Percentiles rank a stretch among this genome's conserved stretches.
phyloP scores from a whole-genome alignment of 1,140 invertebrate species.

The Mamestra configurata region DNA sequence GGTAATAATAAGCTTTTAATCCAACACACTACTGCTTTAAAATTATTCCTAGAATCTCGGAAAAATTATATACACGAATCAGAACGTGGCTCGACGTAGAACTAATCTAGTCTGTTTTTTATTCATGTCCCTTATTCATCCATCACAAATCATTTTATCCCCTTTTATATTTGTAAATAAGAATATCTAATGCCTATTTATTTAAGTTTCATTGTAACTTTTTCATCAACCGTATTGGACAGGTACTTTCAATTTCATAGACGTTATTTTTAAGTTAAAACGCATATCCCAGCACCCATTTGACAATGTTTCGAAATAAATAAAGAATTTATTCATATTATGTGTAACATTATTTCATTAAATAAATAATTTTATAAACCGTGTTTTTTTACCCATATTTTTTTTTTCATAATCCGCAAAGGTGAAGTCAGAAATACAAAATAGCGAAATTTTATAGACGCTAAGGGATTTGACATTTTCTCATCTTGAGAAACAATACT shows the following conservation, averaged over 20 bases:
- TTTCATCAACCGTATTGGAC: slow-evolving; percentile 18
- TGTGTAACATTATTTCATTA: slow-evolving; percentile 59
- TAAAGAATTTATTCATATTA: slow-evolving; percentile 58
- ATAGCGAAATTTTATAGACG: too few relatives aligned
- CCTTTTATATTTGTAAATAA: slow-evolving; percentile 57
- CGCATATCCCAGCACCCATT: slow-evolving; percentile 8
- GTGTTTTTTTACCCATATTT: slow-evolving; percentile 10
- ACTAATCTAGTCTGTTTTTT: slow-evolving; percentile 84
- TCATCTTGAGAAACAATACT: too few relatives aligned
- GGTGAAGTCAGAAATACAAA: too few relatives aligned
- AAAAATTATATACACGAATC: slow-evolving; percentile 7
- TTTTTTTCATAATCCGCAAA: too few relatives aligned
- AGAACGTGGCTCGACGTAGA: slow-evolving; percentile 77
- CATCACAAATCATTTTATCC: slow-evolving; percentile 44
- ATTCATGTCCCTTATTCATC: slow-evolving; percentile 54
- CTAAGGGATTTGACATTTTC: too few relatives aligned
- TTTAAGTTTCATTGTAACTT: slow-evolving; percentile 35
- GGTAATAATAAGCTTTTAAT: slow-evolving; percentile 4
- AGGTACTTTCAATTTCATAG: not conserved
- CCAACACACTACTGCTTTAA: slow-evolving; percentile 28
- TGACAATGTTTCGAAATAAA: slow-evolving; percentile 52
- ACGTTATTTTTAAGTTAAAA: slow-evolving; percentile 21
- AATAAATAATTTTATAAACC: slow-evolving; percentile 66
- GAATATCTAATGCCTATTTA: slow-evolving; percentile 48
- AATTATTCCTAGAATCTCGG: not conserved